Evolutionary conservation across 2,797 vertebrate species (phyloP), one percentile per base, ranked within the genome.

Genomic region (Lepidocolaptes lacrymiger): DNA sequence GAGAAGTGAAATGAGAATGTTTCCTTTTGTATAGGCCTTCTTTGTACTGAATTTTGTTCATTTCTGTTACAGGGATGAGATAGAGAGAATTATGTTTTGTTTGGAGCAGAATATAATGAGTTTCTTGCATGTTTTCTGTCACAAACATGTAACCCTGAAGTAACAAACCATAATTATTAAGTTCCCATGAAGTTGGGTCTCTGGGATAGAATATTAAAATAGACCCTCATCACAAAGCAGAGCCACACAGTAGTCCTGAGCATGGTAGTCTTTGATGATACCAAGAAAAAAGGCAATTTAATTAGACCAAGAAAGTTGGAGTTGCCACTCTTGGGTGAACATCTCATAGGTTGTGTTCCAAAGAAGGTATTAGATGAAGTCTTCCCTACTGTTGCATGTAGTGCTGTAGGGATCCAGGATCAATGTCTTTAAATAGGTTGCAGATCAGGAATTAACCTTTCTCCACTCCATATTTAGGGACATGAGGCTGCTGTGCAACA

Each of bases 161-260:
- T 61, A 68, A 72, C 0, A 5, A 44, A 12, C 9, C 18, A 7
- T n/a, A 26, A 69, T 82, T 62, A 43, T 3, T 34, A 34, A 54
- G 7, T 32, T 27, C 18, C 9, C 23, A 39, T 18, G 34, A 55
- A 4, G 8, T 1, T 62, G 14, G 2, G 12, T n/a, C 7, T 79
- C 30, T 46, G 63, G 7, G 18, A 48, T 58, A 37, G 26, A 36
- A 18, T 12, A 55, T 10, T 32, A 62, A 73, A 89, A 54, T 5
- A 72, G 37, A 80, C 27, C 22, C 6, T 39, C 7, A 43, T 39
- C 8, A 6, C 37, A 22, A 58, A 36, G 11, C 56, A 37, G 20
- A 58, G 5, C 2, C n/a, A 2, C n/a, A 2, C 9, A 16, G 6
- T 23, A 54, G 14, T 67, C 10, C 22, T 56, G 7, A 67, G 0